A percentile compares a stretch with the other conserved stretches of the same genome.
phyloP scores from a whole-genome alignment of 1,140 invertebrate species.

The Papilio dardanus region DNA sequence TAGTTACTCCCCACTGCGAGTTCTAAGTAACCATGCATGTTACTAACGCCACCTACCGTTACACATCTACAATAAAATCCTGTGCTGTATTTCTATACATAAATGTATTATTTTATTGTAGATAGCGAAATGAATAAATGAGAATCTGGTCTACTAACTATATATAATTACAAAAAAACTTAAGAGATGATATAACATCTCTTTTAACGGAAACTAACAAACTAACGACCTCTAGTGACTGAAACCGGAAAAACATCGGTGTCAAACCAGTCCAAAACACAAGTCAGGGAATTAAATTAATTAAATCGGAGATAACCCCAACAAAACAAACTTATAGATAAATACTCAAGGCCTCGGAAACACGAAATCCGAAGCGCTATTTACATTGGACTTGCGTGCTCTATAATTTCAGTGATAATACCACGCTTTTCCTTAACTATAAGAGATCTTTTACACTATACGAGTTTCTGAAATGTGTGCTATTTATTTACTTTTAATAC shows the following conservation, averaged over 20 bases:
- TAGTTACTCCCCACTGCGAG: background rate
- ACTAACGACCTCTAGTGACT: background rate
- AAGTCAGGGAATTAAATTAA: too few species aligned
- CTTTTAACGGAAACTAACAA: too few species aligned
- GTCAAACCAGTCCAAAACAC: background rate
- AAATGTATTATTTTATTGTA: background rate
- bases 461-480: too few species aligned
- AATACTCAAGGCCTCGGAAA: background rate
- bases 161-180: too few species aligned
- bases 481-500: too few species aligned
- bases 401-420: background rate
- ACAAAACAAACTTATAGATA: background rate
- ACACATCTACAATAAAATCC: background rate
- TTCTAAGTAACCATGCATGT: conserved; percentile 6
- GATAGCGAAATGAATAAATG: background rate
- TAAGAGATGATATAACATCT: too few species aligned
- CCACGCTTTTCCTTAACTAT: background rate
- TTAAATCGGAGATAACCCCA: background rate
- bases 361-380: background rate
- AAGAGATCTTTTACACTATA: background rate
- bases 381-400: background rate
- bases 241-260: background rate
- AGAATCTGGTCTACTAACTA: background rate
- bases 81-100: background rate
- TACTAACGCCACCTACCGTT: background rate